Evolutionary conservation across 64 coral and sea anemone species (phyloP).

Genomic region (Montipora efflorescens): DNA sequence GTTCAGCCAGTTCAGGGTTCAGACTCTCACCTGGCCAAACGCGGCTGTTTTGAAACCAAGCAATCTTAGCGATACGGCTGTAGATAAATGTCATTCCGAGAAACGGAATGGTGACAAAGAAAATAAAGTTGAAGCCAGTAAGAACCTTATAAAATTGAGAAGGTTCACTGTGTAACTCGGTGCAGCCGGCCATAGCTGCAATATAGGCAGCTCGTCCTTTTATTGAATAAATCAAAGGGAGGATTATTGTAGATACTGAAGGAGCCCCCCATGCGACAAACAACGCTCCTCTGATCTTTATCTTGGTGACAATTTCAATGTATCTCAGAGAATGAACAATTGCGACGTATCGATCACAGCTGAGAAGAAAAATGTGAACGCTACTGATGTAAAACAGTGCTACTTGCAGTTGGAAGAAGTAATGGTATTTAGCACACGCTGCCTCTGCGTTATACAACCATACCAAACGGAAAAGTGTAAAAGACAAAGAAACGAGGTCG

Average conservation of each 20-base stretch:
- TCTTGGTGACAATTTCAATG: background rate
- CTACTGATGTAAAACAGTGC: background rate
- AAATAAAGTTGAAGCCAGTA: slow-evolving; percentile 10
- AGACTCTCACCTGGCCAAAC: slow-evolving; percentile 16
- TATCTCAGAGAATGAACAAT: slow-evolving; percentile 53
- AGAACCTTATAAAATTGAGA: background rate
- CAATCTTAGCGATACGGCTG: slow-evolving; percentile 47
- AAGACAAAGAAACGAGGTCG: background rate
- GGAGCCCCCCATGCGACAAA: background rate
- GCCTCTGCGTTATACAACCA: slow-evolving; percentile 1
- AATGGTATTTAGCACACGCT: background rate
- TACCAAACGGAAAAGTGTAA: slow-evolving; percentile 26
- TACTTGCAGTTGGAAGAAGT: background rate
- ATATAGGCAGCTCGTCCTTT: background rate
- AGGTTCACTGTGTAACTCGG: background rate
- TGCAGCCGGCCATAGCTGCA: slow-evolving; percentile 1
- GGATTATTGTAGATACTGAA: background rate
- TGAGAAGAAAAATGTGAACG: slow-evolving; percentile 30
- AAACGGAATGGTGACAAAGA: slow-evolving; percentile 29
- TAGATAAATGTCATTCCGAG: slow-evolving; percentile 37
- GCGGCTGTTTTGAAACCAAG: slow-evolving; percentile 38
- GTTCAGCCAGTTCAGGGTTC: background rate
- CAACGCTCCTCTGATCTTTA: background rate
- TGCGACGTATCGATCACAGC: slow-evolving; percentile 56
- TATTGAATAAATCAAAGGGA: background rate